Evolutionary conservation across 2,113 vertebrate genomes (phyloP).

Genomic region (Coracopsis vasa): DNA sequence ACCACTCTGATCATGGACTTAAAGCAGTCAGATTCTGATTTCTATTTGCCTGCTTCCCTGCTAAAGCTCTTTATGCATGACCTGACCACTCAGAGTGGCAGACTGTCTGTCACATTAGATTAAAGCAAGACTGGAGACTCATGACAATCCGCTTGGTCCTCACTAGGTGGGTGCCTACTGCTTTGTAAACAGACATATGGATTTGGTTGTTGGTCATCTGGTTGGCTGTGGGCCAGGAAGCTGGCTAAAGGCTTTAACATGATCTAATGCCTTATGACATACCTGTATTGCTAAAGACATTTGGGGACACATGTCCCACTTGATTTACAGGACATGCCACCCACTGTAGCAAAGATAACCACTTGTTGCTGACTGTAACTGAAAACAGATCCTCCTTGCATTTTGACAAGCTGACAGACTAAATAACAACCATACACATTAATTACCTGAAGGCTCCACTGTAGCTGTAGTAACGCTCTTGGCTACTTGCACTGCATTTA

Average conservation of each 20-base stretch:
- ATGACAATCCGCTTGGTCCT: background rate
- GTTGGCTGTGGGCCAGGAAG: background rate
- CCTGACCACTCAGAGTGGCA: background rate
- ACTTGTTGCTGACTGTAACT: background rate
- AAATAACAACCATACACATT: accelerated
- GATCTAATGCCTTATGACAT: background rate
- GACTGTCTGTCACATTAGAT: background rate
- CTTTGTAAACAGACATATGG: background rate
- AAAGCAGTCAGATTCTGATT: background rate
- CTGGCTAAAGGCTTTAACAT: background rate
- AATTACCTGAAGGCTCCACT: constrained; percentile 89
- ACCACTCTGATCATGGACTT: background rate
- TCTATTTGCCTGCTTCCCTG: background rate
- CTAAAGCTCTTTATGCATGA: background rate
- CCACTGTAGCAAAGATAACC: background rate
- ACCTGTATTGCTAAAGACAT: background rate
- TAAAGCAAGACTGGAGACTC: background rate
- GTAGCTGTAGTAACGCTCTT: constrained; percentile 87
- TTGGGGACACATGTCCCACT: background rate
- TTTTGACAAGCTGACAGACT: background rate
- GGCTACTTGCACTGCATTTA: constrained; percentile 82
- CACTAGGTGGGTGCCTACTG: background rate
- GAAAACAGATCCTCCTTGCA: background rate
- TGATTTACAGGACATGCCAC: background rate
- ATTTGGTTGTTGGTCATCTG: background rate